Conservation (phyloP, 2,113 vertebrate species). For the Ailuropoda melanoleuca region DNA sequence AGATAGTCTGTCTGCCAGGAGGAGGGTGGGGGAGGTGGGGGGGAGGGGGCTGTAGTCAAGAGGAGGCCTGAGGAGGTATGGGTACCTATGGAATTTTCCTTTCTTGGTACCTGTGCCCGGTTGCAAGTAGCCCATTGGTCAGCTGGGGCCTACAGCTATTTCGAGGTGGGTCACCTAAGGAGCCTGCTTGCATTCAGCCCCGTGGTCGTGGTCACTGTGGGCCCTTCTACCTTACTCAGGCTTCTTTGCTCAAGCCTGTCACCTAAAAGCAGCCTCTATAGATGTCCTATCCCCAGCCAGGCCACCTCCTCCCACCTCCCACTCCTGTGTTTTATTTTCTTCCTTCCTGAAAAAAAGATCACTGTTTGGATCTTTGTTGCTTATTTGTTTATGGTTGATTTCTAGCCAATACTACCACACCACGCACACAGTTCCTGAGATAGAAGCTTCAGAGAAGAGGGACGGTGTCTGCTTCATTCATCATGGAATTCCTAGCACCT, state of each 20-base stretch:
- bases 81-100: not conserved
- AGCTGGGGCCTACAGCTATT: not conserved
- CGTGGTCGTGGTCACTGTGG: not conserved
- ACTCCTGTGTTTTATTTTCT: not conserved
- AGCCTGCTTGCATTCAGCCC: not conserved
- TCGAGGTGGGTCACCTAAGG: not conserved
- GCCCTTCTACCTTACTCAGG: not conserved
- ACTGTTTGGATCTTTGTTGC: not conserved
- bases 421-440: not conserved
- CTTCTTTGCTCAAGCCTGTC: not conserved
- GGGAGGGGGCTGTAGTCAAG: not conserved
- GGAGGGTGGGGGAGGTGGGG: not conserved
- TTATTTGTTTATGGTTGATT: not conserved
- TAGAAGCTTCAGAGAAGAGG: not conserved
- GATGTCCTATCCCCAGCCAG: not conserved
- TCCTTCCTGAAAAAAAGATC: not conserved
- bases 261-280: not conserved
- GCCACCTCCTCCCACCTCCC: not conserved
- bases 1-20: not conserved
- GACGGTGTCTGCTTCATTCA: not conserved
- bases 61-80: not conserved
- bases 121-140: not conserved
- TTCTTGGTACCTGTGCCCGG: not conserved
- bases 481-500: not conserved
- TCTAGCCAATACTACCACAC: not conserved